Percentiles rank a stretch among this genome's conserved stretches.
Evolutionary conservation across 1,140 invertebrate species (phyloP).

Genomic region (Mesaphorura yosii): DNA sequence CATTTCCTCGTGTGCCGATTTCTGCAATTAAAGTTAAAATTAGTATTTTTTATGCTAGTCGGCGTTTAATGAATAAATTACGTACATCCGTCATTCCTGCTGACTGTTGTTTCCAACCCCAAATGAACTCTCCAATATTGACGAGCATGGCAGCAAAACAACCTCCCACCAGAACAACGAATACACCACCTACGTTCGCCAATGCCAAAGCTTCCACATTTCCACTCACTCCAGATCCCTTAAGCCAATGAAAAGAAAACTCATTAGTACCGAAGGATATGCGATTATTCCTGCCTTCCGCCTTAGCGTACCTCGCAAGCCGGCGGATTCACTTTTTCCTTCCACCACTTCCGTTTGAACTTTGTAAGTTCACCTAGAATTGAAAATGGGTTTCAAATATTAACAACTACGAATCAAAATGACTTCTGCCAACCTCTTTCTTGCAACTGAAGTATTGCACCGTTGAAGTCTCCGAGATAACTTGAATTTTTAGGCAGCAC

Average conservation of each 20-base stretch:
- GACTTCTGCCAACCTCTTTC: too few species aligned
- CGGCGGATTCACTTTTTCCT: constrained; percentile 71
- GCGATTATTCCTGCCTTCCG: background rate
- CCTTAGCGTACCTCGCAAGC: constrained; percentile 55
- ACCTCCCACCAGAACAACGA: constrained; percentile 66
- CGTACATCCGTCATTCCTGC: too few species aligned
- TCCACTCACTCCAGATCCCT: constrained; percentile 18
- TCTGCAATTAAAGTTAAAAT: too few species aligned
- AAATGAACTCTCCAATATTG: constrained; percentile 63
- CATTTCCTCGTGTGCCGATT: too few species aligned
- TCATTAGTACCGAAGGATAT: too few species aligned
- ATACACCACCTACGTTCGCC: constrained; percentile 78
- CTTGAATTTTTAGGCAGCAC: constrained; percentile 83
- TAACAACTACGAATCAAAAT: too few species aligned
- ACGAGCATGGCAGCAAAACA: constrained; percentile 51
- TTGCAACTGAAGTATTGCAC: constrained; percentile 79
- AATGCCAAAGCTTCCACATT: constrained; percentile 46
- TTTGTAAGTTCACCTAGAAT: constrained; percentile 80
- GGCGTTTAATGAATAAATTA: too few species aligned
- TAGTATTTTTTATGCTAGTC: too few species aligned
- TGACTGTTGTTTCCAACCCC: constrained; percentile 67
- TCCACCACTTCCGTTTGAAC: constrained; percentile 92
- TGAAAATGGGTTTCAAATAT: too few species aligned
- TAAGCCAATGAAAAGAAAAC: background rate
- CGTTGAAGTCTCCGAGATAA: constrained; percentile 71